Conservation (phyloP, 2,797 vertebrate genomes). For the Smutsia temminckii region DNA sequence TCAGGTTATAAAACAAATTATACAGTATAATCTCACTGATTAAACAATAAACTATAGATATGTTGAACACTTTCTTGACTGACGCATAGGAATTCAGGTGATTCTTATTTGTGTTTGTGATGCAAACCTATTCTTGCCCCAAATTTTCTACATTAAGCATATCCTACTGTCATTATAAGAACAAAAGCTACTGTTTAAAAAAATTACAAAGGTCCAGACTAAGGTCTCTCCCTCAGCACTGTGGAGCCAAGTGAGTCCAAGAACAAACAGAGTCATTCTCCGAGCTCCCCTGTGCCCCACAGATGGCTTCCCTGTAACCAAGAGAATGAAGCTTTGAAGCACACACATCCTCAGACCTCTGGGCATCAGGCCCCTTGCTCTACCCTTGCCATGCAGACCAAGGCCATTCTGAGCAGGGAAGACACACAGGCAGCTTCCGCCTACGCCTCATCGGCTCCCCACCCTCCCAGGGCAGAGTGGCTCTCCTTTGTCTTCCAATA, state of each 20-base stretch:
- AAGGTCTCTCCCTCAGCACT: too few relatives aligned
- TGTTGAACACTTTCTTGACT: not conserved
- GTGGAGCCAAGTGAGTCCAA: not conserved
- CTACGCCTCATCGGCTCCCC: accelerated
- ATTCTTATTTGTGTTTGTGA: not conserved
- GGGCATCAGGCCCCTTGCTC: not conserved
- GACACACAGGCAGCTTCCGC: not conserved
- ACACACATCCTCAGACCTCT: not conserved
- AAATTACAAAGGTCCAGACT: not conserved
- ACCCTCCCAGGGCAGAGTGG: not conserved
- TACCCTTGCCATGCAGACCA: not conserved
- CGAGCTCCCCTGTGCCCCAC: not conserved
- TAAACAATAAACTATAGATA: not conserved
- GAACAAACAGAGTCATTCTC: not conserved
- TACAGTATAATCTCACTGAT: not conserved
- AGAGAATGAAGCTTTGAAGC: not conserved
- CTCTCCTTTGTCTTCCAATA: not conserved
- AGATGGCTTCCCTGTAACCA: not conserved
- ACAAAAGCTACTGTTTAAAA: not conserved
- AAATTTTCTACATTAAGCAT: not conserved
- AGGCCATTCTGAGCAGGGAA: not conserved
- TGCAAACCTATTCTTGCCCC: too few relatives aligned
- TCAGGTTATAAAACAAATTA: not conserved
- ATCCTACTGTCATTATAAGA: not conserved
- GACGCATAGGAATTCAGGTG: not conserved